Base-by-base conservation (phyloP, 1,140 invertebrate genomes). In the Plutomurus gul region DNA sequence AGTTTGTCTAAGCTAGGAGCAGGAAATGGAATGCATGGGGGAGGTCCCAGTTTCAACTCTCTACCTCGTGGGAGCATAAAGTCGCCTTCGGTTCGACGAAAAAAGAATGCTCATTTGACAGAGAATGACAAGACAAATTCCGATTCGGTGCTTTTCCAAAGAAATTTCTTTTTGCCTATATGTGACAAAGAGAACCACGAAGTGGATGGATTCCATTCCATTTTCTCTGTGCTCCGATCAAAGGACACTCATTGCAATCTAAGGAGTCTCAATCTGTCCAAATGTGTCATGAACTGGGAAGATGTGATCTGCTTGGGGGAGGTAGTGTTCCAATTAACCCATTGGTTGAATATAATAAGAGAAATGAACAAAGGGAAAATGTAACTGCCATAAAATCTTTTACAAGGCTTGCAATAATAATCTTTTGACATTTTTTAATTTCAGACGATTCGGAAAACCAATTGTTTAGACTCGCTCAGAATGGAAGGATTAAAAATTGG, bases 301-400 rank as follows among this genome's bases (percentile, higher is more conserved):
- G 89, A 90, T 80, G 87, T 89, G 22, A 87, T 89, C 56, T 90
- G 89, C 82, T 84, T 90, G 16, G 89, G 89, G 11, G 89, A 89
- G 43, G 37, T n/a, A 47, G 4, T n/a, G n/a, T n/a, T n/a, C n/a
- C n/a, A n/a, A n/a, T n/a, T n/a, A n/a, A n/a, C n/a, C n/a, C n/a
- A n/a, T n/a, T n/a, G n/a, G n/a, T n/a, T n/a, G n/a, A n/a, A n/a
- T n/a, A n/a, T n/a, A n/a, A n/a, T n/a, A n/a, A n/a, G n/a, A n/a
- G n/a, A n/a, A n/a, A n/a, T n/a, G n/a, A n/a, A n/a, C n/a, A n/a
- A n/a, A n/a, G n/a, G n/a, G n/a, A n/a, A n/a, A n/a, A n/a, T n/a
- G n/a, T n/a, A n/a, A n/a, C n/a, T n/a, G n/a, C n/a, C n/a, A n/a
- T n/a, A n/a, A n/a, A n/a, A n/a, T n/a, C n/a, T n/a, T n/a, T n/a